phyloP scores from a whole-genome alignment of 2,888 invertebrate species.

The Acrobasis suavella region DNA sequence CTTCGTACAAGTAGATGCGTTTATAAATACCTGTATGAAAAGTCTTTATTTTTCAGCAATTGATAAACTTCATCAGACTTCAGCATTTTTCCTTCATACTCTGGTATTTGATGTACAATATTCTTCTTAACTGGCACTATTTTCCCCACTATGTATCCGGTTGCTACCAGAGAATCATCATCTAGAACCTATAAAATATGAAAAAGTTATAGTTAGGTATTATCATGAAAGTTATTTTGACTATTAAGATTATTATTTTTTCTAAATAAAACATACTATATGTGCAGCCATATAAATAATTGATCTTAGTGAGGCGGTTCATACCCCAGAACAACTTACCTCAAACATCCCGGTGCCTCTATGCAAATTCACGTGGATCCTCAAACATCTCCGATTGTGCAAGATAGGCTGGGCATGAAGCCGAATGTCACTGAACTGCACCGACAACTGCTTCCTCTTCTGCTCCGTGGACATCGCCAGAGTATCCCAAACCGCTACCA shows the following conservation, averaged over 20 bases:
- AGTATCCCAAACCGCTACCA: constrained; percentile 88
- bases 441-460: constrained; percentile 83
- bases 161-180: constrained; percentile 43
- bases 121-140: constrained; percentile 1
- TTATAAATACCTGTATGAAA: constrained; percentile 44
- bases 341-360: constrained; percentile 84
- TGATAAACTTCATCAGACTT: constrained; percentile 48
- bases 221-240: too few relatives aligned
- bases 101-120: constrained; percentile 1
- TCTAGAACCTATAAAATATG: constrained; percentile 42
- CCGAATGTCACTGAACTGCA: constrained; percentile 86
- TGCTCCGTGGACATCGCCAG: constrained; percentile 81
- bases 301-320: too few relatives aligned
- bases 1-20: not conserved
- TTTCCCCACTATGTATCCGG: constrained; percentile 38
- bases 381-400: constrained; percentile 74
- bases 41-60: constrained; percentile 44
- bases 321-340: constrained; percentile 45
- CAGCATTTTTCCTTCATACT: constrained; percentile 30
- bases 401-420: constrained; percentile 82
- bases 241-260: too few relatives aligned
- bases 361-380: constrained; percentile 81
- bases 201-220: not conserved
- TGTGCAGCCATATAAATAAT: too few relatives aligned
- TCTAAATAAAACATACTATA: too few relatives aligned